Base-by-base conservation (phyloP, 2,113 vertebrate genomes). In the Euleptes europaea region DNA sequence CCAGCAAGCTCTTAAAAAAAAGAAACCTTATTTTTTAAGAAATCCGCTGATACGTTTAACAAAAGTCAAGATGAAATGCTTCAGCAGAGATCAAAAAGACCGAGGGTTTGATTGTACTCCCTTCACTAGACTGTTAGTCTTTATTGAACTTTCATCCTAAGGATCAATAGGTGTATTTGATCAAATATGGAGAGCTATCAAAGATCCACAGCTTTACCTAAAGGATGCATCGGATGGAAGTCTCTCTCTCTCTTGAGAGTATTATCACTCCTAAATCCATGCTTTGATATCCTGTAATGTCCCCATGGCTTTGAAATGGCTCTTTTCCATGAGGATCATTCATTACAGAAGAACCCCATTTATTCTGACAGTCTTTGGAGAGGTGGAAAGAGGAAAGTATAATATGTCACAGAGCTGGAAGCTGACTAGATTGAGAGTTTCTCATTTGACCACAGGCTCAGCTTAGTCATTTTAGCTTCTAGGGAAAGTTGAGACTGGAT, bases 41-140 rank as follows among this genome's bases (percentile, higher is more conserved):
- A 90, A 92, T 92, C 91, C 88, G 47, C 42, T 49, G 91, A 91
- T 94, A 80, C 83, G 82, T 93, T 94, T 91, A 91, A 93, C 89
- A 94, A 94, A 93, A 93, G 94, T 92, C 94, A 94, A 85, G 92
- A 94, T 89, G 92, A 94, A 94, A 93, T 88, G 93, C 94, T 93
- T 93, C 88, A 75, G 86, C 88, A 78, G 94, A 93, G 89, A 94
- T 94, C 88, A 93, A 87, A 93, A 88, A 88, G 85, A 88, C 49
- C 0, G 1, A 49, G 44, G 73, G 78, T 91, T 92, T 93, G 92
- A 93, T 94, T 94, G 90, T 94, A 19, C 85, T 80, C 19, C 84
- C 90, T 91, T 42, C 40, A 38, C 63, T 78, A 86, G 88, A 10
- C 87, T 67, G 88, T 91, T 90, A 88, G 83, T 82, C 51, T 54